These are phyloP conservation scores for Oreamnos americanus DNA, from an alignment of 2,113 vertebrate genomes.

Conservation along the genomic window DNA sequence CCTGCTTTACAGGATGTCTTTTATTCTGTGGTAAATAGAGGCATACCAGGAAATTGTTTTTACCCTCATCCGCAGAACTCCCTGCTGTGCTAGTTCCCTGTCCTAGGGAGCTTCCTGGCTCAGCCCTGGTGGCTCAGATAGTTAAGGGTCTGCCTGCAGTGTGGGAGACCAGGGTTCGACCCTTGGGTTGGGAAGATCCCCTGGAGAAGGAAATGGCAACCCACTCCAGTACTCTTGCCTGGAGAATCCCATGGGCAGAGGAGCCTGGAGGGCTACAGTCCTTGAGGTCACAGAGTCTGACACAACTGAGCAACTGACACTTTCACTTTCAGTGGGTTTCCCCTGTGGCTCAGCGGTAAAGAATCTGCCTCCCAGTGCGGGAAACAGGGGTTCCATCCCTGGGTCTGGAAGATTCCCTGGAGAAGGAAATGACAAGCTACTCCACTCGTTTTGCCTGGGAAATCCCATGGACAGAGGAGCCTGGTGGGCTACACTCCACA, in stretches of 20 bases:
- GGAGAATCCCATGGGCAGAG: background rate
- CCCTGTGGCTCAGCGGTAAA: background rate
- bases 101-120: background rate
- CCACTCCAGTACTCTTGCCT: background rate
- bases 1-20: background rate
- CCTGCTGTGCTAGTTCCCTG: accelerated
- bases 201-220: background rate
- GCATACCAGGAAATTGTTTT: background rate
- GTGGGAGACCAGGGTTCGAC: background rate
- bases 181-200: background rate
- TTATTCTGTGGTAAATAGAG: background rate
- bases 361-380: background rate
- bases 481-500: background rate
- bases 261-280: background rate
- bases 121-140: background rate
- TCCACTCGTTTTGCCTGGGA: accelerated
- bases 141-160: background rate
- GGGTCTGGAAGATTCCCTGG: background rate
- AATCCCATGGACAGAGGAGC: background rate
- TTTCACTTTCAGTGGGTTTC: background rate
- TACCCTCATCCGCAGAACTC: background rate
- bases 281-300: background rate
- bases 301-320: background rate
- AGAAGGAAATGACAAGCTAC: background rate
- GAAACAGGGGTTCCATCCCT: accelerated